A percentile compares a stretch with the other conserved stretches of the same genome.
These are phyloP conservation scores for Caenorhabditis sp. DNA, from an alignment of 2,888 invertebrate species.

Conservation along the genomic window DNA sequence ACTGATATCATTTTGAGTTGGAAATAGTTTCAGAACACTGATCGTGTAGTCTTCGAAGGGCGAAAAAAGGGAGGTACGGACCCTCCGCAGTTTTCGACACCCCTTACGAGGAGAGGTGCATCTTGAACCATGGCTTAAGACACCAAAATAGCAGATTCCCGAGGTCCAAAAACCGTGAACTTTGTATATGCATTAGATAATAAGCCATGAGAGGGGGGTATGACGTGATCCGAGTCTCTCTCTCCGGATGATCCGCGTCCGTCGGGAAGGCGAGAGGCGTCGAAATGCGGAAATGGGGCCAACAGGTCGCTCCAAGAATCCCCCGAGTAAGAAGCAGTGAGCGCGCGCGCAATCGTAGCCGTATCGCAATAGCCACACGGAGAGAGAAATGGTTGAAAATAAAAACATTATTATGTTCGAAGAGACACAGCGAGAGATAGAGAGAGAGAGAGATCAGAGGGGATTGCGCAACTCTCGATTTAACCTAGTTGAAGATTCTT, in stretches of 20 bases:
- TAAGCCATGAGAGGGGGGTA: neutral
- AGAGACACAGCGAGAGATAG: constrained; percentile 1
- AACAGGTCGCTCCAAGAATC: constrained; percentile 19
- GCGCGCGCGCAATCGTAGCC: neutral
- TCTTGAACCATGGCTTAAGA: neutral
- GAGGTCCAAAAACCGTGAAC: neutral
- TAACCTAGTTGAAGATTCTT: constrained; percentile 59
- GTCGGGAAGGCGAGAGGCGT: too few relatives aligned
- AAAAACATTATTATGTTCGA: neutral
- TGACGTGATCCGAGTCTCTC: constrained; percentile 19
- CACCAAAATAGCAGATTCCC: neutral
- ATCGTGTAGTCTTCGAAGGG: too few relatives aligned
- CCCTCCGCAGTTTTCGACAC: too few relatives aligned
- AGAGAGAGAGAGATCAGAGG: too few relatives aligned
- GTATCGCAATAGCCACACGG: neutral
- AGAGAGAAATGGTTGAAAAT: neutral
- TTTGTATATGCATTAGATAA: constrained; percentile 9
- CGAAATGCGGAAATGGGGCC: constrained; percentile 51
- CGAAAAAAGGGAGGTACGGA: too few relatives aligned
- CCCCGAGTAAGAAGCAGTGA: too few relatives aligned
- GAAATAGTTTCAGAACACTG: too few relatives aligned
- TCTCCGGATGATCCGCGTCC: constrained; percentile 27
- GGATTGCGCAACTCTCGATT: constrained; percentile 69
- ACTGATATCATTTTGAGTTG: too few relatives aligned
- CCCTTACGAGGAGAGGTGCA: neutral